Conservation (phyloP, 1,140 invertebrate genomes). For the Harpegnathos saltator region DNA sequence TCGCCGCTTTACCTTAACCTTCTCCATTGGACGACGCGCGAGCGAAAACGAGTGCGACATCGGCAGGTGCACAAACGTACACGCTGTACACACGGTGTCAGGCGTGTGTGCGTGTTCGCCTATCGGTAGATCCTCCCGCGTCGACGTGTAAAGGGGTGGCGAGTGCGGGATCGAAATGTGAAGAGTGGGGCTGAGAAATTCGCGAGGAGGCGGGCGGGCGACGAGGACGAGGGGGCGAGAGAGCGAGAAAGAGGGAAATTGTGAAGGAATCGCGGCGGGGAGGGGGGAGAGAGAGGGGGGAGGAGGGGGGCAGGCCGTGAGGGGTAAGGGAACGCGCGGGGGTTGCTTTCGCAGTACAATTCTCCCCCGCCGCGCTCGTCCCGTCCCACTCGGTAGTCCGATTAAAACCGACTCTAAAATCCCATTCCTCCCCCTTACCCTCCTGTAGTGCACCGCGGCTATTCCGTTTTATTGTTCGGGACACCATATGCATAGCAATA, state of each 20-base stretch:
- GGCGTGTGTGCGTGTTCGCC: neutral
- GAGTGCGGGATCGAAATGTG: slow-evolving; percentile 33
- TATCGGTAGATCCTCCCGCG: slow-evolving; percentile 7
- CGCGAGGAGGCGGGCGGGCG: slow-evolving; percentile 1
- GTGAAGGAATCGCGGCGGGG: neutral
- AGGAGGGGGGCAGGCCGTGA: slow-evolving; percentile 1
- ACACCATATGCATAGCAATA: slow-evolving; percentile 84
- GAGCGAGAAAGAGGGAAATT: slow-evolving; percentile 2
- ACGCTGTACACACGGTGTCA: slow-evolving; percentile 1
- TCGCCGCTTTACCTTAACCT: slow-evolving; percentile 45
- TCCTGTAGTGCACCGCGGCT: slow-evolving; percentile 71
- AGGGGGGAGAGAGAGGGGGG: neutral
- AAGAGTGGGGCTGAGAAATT: slow-evolving; percentile 63
- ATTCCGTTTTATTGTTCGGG: slow-evolving; percentile 82
- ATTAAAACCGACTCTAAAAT: slow-evolving; percentile 83
- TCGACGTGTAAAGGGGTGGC: slow-evolving; percentile 20
- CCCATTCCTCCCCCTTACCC: slow-evolving; percentile 62
- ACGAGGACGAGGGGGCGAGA: neutral
- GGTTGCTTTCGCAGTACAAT: slow-evolving; percentile 57
- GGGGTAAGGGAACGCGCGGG: slow-evolving; percentile 15
- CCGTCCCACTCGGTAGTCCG: slow-evolving; percentile 71
- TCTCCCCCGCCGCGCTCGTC: slow-evolving; percentile 67
- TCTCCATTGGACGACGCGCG: slow-evolving; percentile 30
- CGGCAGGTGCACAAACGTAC: slow-evolving; percentile 42
- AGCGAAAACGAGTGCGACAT: slow-evolving; percentile 50